These are phyloP conservation scores for Pardosa pseudoannulata DNA, from an alignment of 2,888 invertebrate species.

Conservation along the genomic window DNA sequence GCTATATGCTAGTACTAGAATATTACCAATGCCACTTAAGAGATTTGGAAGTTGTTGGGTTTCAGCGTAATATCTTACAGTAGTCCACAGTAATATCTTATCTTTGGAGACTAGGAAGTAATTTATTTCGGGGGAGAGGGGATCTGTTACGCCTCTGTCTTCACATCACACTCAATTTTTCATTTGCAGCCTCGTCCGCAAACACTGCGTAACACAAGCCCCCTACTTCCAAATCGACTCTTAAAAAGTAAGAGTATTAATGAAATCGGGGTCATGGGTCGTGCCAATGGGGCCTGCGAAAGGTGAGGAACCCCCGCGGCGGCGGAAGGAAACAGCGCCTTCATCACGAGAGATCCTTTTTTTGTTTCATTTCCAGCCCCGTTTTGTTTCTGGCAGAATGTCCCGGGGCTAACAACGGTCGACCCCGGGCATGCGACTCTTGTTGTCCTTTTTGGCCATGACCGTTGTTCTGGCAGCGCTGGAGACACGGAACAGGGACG, in stretches of 20 bases:
- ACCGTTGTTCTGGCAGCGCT: neutral
- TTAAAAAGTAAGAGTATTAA: slow-evolving; percentile 72
- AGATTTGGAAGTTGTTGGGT: too few relatives aligned
- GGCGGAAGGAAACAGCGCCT: slow-evolving; percentile 50
- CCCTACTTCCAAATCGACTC: neutral
- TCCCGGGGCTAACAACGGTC: slow-evolving; percentile 66
- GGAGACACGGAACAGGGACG: too few relatives aligned
- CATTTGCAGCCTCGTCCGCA: neutral
- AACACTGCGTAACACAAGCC: neutral
- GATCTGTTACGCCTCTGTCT: neutral
- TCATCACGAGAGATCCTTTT: neutral
- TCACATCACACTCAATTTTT: neutral
- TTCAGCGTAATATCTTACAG: too few relatives aligned
- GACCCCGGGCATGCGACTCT: slow-evolving; percentile 52
- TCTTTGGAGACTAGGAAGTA: too few relatives aligned
- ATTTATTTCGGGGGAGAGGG: too few relatives aligned
- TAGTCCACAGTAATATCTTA: too few relatives aligned
- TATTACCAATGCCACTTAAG: too few relatives aligned
- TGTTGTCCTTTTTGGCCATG: neutral
- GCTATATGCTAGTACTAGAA: too few relatives aligned
- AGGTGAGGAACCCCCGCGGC: slow-evolving; percentile 39
- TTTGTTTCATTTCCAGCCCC: neutral
- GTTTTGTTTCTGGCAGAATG: slow-evolving; percentile 23
- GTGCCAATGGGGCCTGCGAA: slow-evolving; percentile 31
- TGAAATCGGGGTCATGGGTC: slow-evolving; percentile 63